Evolutionary conservation across 2,797 vertebrate species (phyloP).

Genomic region (Hydrolagus colliei): DNA sequence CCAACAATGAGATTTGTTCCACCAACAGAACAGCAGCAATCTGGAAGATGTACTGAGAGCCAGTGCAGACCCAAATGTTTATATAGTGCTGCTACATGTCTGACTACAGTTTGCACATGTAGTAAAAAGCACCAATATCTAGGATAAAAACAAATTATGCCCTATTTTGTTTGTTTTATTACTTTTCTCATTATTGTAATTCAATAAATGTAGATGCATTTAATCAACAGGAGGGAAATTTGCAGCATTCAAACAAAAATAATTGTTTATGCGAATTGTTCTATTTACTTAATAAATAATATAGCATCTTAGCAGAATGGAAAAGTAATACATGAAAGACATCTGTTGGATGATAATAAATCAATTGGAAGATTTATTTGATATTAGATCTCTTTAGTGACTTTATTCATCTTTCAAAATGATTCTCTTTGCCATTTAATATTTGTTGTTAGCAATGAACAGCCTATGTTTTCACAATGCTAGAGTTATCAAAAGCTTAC

Average conservation of each 20-base stretch:
- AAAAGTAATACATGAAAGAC: conserved; percentile 11
- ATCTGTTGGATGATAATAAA: not conserved
- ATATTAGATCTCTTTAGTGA: not conserved
- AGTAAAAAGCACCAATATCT: not conserved
- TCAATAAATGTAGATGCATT: conserved; percentile 29
- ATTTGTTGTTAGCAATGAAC: not conserved
- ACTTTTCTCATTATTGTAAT: conserved; percentile 21
- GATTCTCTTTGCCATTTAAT: not conserved
- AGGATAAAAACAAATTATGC: conserved; percentile 18
- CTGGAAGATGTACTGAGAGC: too few relatives aligned
- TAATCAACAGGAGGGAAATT: conserved; percentile 19
- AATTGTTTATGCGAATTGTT: conserved; percentile 9
- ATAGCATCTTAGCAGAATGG: not conserved
- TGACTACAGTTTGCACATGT: not conserved
- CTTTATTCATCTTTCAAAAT: conserved; percentile 11
- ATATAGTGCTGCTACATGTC: not conserved
- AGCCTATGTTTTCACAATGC: not conserved
- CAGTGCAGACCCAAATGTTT: not conserved
- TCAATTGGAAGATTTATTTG: not conserved
- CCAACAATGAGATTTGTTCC: too few relatives aligned
- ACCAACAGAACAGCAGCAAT: too few relatives aligned
- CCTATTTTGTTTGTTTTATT: conserved; percentile 25
- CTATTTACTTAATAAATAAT: conserved; percentile 26
- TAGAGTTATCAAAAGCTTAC: not conserved
- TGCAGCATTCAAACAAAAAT: not conserved